Evolutionary conservation across 2,888 invertebrate genomes (phyloP), one percentile per base, ranked within the genome.

Genomic region (Eulithis testata): DNA sequence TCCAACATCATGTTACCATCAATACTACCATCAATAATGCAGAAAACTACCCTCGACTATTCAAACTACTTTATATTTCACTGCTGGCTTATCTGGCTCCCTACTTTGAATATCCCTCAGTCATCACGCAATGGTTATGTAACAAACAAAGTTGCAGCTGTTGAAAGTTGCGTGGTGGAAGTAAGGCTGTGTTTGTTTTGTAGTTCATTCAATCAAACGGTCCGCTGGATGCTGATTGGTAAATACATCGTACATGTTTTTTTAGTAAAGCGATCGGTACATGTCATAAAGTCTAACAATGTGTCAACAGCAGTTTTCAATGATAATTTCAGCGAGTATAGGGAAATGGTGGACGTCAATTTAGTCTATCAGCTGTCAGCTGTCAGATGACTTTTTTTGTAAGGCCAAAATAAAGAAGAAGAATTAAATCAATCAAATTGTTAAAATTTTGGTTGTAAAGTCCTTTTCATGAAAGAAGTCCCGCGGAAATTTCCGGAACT

Each of bases 151-250:
- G 49, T 11, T 12, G 36, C 11, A 9, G 54, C 50, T 49, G 53
- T 45, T 70, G 58, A 53, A 12, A 47, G 43, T n/a, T 70, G 11
- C 14, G 31, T 61, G 61, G 76, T 81, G 72, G 44, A 45, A 5
- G 40, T 65, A 60, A 49, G 69, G 73, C 76, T 80, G 73, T 58
- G 83, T 84, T 83, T 82, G 82, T 82, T 82, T 82, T 78, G 75
- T 72, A 79, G 81, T 82, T 82, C 83, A 87, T 84, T 86, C 86
- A 86, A 88, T 88, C 86, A 84, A 79, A 73, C 82, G 87, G 82
- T 75, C 77, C 82, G 83, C 75, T 85, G 87, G 81, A 84, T 80
- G 80, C 83, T 85, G 87, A 86, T 87, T 86, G 86, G 85, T 85
- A 86, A 87, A 86, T 84, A 84, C 82, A 78, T 77, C 27, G 71